These are phyloP conservation scores for Sardina pilchardus DNA, from an alignment of 2,113 vertebrate genomes.

Conservation along the genomic window DNA sequence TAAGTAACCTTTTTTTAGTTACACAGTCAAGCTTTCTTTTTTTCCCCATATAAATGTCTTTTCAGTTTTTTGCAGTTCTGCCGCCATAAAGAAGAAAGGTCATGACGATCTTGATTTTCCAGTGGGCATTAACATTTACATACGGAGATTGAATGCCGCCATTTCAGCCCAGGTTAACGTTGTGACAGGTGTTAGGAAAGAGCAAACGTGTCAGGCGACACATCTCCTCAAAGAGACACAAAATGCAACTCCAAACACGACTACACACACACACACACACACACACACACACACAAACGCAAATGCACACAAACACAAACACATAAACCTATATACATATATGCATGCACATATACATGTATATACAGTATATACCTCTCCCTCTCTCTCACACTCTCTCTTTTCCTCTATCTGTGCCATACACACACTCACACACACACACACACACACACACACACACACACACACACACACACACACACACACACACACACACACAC, in stretches of 20 bases:
- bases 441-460: background rate
- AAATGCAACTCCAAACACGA: background rate
- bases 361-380: too few relatives aligned
- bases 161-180: background rate
- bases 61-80: background rate
- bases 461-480: background rate
- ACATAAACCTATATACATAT: background rate
- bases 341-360: background rate
- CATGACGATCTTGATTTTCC: conserved; percentile 5
- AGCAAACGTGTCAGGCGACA: background rate
- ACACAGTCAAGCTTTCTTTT: background rate
- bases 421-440: background rate
- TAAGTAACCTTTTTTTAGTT: conserved; percentile 13
- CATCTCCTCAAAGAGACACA: background rate
- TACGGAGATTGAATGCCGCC: conserved; percentile 13
- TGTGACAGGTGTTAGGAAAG: background rate
- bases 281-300: background rate
- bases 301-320: background rate
- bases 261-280: background rate
- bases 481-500: background rate
- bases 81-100: conserved; percentile 10
- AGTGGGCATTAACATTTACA: conserved; percentile 17
- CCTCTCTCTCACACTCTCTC: too few relatives aligned
- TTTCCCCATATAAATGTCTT: background rate
- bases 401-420: too few relatives aligned